These are phyloP conservation scores for Megathymus violae DNA, from an alignment of 1,140 invertebrate genomes.

Conservation along the genomic window DNA sequence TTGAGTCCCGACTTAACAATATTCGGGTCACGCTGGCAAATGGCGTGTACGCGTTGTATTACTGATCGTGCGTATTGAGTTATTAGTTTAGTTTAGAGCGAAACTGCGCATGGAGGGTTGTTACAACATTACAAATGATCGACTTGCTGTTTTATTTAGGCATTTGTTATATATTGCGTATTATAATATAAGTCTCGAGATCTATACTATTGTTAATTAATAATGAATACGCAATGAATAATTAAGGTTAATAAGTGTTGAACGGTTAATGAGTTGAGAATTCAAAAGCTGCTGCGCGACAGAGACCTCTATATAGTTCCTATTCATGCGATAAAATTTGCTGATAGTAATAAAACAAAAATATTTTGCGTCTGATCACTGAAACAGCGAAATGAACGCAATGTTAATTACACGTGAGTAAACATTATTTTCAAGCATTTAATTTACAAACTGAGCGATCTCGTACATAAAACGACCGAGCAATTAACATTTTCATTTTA, in stretches of 20 bases:
- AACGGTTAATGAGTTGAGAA: neutral
- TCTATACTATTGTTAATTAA: too few relatives aligned
- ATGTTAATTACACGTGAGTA: slow-evolving; percentile 5
- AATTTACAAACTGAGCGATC: slow-evolving; percentile 20
- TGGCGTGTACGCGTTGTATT: slow-evolving; percentile 26
- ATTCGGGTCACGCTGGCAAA: slow-evolving; percentile 21
- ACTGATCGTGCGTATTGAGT: slow-evolving; percentile 27
- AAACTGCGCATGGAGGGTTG: slow-evolving; percentile 3
- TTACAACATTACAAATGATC: slow-evolving; percentile 5
- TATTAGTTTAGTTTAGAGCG: slow-evolving; percentile 16
- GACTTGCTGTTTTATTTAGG: slow-evolving; percentile 17
- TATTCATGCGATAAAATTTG: neutral
- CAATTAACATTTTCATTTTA: slow-evolving; percentile 25
- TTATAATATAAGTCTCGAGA: neutral
- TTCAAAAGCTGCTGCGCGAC: neutral
- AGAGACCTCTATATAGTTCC: neutral
- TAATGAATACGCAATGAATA: too few relatives aligned
- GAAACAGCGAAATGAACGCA: slow-evolving; percentile 5
- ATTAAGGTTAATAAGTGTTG: too few relatives aligned
- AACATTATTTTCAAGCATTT: slow-evolving; percentile 22
- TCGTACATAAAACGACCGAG: neutral
- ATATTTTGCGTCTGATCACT: neutral
- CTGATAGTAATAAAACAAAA: neutral
- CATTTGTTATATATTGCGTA: neutral
- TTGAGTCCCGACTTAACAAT: slow-evolving; percentile 14